Evolutionary conservation across 2,888 invertebrate species (phyloP).

Genomic region (Drosophila hawaiiensis): DNA sequence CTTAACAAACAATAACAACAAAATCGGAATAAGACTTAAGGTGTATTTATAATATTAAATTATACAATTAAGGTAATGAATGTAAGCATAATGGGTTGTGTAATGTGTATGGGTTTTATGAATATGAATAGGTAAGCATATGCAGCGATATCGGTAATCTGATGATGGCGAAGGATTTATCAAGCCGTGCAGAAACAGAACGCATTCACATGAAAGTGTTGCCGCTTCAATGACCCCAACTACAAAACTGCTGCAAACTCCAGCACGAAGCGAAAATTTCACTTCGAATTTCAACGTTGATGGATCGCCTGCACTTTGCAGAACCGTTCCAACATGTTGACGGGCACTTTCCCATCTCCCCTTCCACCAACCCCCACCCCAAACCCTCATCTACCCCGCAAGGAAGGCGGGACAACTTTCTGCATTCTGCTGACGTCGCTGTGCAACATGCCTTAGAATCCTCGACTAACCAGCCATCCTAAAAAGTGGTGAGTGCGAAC

Average conservation of each 20-base stretch:
- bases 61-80: constrained; percentile 8
- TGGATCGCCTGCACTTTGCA: constrained; percentile 74
- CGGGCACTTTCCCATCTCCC: constrained; percentile 27
- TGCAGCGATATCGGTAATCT: neutral
- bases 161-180: constrained; percentile 21
- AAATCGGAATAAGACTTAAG: neutral
- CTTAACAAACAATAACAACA: neutral
- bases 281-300: constrained; percentile 60
- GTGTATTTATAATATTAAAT: neutral
- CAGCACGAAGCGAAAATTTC: constrained; percentile 19
- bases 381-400: neutral
- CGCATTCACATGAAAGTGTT: constrained; percentile 31
- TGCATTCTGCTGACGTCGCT: constrained; percentile 8
- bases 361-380: too few species aligned
- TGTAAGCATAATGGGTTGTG: neutral
- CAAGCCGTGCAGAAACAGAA: constrained; percentile 20
- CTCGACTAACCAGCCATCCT: constrained; percentile 75
- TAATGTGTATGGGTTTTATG: neutral
- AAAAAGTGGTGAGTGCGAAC: constrained; percentile 64
- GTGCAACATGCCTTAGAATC: constrained; percentile 51
- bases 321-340: constrained; percentile 65
- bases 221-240: constrained; percentile 38
- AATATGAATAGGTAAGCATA: neutral
- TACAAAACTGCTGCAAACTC: constrained; percentile 30
- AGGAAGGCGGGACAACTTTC: constrained; percentile 9